Percentiles rank a stretch among this genome's conserved stretches.
These are phyloP conservation scores for Fragum whitleyi DNA, from an alignment of 2,888 invertebrate species.

Conservation along the genomic window DNA sequence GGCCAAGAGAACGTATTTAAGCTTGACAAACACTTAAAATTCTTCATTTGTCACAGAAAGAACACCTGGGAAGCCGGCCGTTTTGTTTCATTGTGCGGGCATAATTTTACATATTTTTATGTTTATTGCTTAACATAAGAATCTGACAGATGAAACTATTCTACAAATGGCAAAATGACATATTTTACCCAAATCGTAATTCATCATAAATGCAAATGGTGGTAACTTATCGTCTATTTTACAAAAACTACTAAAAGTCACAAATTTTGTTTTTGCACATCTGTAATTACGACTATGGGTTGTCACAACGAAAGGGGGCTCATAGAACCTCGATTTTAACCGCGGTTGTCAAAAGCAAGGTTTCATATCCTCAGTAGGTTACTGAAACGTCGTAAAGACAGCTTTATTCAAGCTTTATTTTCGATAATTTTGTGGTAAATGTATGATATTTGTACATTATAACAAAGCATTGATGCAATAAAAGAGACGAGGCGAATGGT, in stretches of 20 bases:
- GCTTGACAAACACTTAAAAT: too few species aligned
- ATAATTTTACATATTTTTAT: neutral
- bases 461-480: too few species aligned
- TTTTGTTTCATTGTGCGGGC: conserved; percentile 1
- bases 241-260: neutral
- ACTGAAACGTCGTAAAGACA: too few species aligned
- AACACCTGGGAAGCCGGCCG: neutral
- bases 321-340: too few species aligned
- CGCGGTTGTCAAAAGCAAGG: too few species aligned
- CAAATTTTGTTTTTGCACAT: neutral
- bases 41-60: neutral
- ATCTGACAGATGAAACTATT: neutral
- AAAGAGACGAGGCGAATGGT: too few species aligned
- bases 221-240: neutral
- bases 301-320: too few species aligned
- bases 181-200: conserved; percentile 4
- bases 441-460: too few species aligned
- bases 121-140: conserved; percentile 1
- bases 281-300: neutral
- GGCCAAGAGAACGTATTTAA: too few species aligned
- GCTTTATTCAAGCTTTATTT: too few species aligned
- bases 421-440: too few species aligned
- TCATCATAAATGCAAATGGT: neutral
- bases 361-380: too few species aligned
- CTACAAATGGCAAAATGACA: conserved; percentile 4